These are phyloP conservation scores for Elaeidobius kamerunicus DNA, from an alignment of 2,888 invertebrate species.

Conservation along the genomic window DNA sequence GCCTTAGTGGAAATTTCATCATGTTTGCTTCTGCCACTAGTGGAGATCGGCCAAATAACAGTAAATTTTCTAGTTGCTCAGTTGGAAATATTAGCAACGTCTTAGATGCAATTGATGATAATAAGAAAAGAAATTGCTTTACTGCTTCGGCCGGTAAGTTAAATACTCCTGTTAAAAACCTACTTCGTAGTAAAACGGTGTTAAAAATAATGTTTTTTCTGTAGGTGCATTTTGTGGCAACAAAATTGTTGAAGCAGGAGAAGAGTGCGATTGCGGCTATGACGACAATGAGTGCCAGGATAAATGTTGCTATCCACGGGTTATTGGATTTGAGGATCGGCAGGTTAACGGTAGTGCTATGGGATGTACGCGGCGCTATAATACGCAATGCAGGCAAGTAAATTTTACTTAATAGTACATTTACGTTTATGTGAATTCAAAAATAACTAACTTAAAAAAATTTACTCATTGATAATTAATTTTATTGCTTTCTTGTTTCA, in stretches of 20 bases:
- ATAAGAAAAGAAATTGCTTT: conserved; percentile 91
- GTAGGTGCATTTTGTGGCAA: conserved; percentile 97
- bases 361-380: conserved; percentile 74
- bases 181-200: not conserved
- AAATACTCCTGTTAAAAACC: not conserved
- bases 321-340: conserved; percentile 67
- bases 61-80: conserved; percentile 93
- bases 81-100: conserved; percentile 94
- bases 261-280: conserved; percentile 98
- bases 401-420: no score
- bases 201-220: conserved; percentile 21
- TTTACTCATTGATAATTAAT: no score
- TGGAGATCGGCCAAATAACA: conserved; percentile 97
- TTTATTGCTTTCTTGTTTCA: no score
- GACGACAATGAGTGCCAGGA: conserved; percentile 82
- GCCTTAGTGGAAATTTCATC: conserved; percentile 93
- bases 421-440: no score
- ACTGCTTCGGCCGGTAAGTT: conserved; percentile 70
- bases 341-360: conserved; percentile 67
- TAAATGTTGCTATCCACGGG: conserved; percentile 90
- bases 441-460: no score
- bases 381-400: conserved; percentile 76
- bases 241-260: conserved; percentile 95
- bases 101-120: conserved; percentile 85
- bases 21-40: conserved; percentile 99